phyloP scores from a whole-genome alignment of 2,797 vertebrate genomes.

The Premnoplex brunnescens region DNA sequence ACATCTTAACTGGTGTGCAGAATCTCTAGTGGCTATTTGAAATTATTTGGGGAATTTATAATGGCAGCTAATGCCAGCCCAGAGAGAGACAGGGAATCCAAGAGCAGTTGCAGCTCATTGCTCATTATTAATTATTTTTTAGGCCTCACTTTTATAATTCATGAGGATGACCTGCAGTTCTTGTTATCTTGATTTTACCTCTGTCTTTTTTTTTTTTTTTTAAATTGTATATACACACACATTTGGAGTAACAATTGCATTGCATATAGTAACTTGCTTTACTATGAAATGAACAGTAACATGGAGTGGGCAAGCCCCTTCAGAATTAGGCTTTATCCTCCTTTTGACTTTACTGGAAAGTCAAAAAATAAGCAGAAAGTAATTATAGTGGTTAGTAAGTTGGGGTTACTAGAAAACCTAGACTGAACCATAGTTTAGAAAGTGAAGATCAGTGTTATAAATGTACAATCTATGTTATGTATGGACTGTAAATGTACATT shows the following conservation, averaged over 20 bases:
- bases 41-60: slow-evolving; percentile 77
- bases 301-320: background rate
- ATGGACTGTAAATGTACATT: background rate
- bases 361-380: slow-evolving; percentile 19
- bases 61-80: slow-evolving; percentile 60
- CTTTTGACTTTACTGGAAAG: background rate
- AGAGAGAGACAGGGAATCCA: slow-evolving; percentile 51
- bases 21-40: slow-evolving; percentile 72
- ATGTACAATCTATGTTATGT: background rate
- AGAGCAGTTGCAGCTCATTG: slow-evolving; percentile 22
- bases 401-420: background rate
- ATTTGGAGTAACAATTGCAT: background rate
- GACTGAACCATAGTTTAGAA: background rate
- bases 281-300: background rate
- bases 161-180: background rate
- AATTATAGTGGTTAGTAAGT: background rate
- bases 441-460: background rate
- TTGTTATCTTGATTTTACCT: background rate
- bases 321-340: background rate
- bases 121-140: slow-evolving; percentile 33
- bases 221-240: background rate
- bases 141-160: background rate
- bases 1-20: slow-evolving; percentile 65
- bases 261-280: background rate
- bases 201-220: background rate